Conservation (phyloP, 30 jellyfish, hydroid and myxozoan species). For the Cassiopea andromeda region DNA sequence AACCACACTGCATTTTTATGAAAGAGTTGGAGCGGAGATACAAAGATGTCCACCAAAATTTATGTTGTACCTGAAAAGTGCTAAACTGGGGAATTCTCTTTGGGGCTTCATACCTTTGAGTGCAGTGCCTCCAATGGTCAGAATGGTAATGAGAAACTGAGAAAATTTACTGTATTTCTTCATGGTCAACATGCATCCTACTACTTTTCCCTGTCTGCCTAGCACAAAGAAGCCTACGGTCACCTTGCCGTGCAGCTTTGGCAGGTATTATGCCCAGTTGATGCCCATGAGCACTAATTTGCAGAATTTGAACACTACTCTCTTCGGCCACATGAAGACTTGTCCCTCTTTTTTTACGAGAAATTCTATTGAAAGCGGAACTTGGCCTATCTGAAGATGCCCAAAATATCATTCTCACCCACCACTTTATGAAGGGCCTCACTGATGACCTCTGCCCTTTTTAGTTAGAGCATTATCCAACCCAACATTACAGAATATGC, state of each 20-base stretch:
- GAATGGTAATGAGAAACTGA: too few relatives aligned
- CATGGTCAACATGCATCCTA: conserved; percentile 40
- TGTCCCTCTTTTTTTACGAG: conserved; percentile 35
- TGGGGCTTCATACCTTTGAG: too few relatives aligned
- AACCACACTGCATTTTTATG: too few relatives aligned
- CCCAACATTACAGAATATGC: conserved; percentile 34
- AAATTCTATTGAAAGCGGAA: conserved; percentile 25
- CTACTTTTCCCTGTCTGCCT: conserved; percentile 20
- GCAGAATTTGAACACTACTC: conserved; percentile 29
- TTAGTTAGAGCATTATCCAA: conserved; percentile 31
- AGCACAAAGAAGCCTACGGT: conserved; percentile 12
- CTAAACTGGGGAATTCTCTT: too few relatives aligned
- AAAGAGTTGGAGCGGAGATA: too few relatives aligned
- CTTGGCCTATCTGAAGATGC: conserved; percentile 35
- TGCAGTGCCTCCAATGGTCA: too few relatives aligned
- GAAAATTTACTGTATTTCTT: conserved; percentile 17
- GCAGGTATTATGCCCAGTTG: conserved; percentile 40
- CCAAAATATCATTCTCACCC: conserved; percentile 23
- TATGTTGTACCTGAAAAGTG: too few relatives aligned
- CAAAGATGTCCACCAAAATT: too few relatives aligned
- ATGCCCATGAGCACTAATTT: conserved; percentile 19
- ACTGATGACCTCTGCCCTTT: conserved; percentile 1
- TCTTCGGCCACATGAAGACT: conserved; percentile 36
- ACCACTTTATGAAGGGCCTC: conserved; percentile 38
- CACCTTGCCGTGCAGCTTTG: conserved; percentile 5